A percentile compares a stretch with the other conserved stretches of the same genome.
Evolutionary conservation across 2,888 invertebrate genomes (phyloP).

Genomic region (Conomelus anceps): DNA sequence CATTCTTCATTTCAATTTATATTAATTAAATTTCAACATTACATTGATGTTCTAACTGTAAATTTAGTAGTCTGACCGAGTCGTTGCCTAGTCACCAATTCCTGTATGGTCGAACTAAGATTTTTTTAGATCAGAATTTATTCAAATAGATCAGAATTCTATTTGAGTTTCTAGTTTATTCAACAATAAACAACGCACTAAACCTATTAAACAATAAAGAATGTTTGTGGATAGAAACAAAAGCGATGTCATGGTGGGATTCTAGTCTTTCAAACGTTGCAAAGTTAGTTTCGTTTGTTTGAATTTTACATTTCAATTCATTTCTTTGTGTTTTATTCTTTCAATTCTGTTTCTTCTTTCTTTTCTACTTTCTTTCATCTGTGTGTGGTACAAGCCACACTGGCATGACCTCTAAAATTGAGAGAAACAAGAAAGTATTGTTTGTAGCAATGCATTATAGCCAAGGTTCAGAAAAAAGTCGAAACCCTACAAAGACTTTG

Average conservation of each 20-base stretch:
- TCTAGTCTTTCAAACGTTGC: not conserved
- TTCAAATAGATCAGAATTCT: no score
- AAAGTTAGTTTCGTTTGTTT: not conserved
- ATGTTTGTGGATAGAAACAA: not conserved
- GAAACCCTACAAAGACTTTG: not conserved
- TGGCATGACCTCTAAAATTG: no score
- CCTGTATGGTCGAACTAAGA: no score
- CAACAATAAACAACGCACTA: no score
- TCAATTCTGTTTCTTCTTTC: not conserved
- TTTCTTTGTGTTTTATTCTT: not conserved
- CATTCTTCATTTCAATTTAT: no score
- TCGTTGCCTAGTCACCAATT: no score
- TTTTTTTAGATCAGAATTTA: no score
- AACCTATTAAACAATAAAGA: not conserved
- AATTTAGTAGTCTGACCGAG: no score
- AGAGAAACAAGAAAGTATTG: not conserved
- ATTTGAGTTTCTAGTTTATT: no score
- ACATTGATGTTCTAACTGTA: no score
- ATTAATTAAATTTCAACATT: no score
- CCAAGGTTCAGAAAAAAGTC: not conserved
- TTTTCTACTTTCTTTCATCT: not conserved
- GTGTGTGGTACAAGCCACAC: not conserved
- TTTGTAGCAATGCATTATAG: not conserved
- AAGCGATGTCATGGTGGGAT: not conserved
- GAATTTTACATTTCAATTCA: not conserved